Percentiles rank a stretch among this genome's conserved stretches.
phyloP scores from a whole-genome alignment of 2,797 vertebrate species.

The Mormyrops boulengeri region DNA sequence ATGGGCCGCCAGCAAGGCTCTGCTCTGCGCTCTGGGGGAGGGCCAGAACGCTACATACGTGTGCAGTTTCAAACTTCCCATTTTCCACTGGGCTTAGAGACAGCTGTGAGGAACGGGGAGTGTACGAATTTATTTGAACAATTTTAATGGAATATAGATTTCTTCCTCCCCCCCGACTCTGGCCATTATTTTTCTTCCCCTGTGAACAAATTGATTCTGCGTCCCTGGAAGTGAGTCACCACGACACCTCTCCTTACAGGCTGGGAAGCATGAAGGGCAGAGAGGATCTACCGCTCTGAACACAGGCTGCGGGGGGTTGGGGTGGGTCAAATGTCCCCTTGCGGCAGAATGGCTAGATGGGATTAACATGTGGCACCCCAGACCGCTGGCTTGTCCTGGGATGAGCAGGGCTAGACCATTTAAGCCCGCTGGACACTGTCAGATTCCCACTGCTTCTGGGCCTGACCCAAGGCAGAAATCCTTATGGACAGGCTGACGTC shows the following conservation, averaged over 20 bases:
- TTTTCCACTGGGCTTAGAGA: constrained; percentile 5
- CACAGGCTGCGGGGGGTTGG: not conserved
- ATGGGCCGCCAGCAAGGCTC: not conserved
- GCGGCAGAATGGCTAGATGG: not conserved
- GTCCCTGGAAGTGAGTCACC: not conserved
- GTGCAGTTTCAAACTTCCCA: constrained; percentile 19
- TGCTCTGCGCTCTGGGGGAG: not conserved
- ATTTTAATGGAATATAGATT: constrained; percentile 8
- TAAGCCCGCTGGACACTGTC: not conserved
- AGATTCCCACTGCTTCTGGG: not conserved
- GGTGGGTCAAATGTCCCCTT: not conserved
- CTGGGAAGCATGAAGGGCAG: not conserved
- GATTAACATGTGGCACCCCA: not conserved
- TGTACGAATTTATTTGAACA: not conserved
- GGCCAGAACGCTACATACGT: constrained; percentile 15
- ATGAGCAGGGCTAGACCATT: not conserved
- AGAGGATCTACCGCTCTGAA: not conserved
- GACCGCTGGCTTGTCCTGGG: not conserved
- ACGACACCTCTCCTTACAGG: not conserved
- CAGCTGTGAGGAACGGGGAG: not conserved
- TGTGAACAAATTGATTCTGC: not conserved
- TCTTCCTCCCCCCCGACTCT: not conserved
- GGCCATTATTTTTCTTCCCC: not conserved
- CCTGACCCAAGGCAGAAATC: not conserved
- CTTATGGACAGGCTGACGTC: not conserved